These are phyloP conservation scores for Alectoris magna DNA, from an alignment of 2,797 vertebrate genomes.

Conservation along the genomic window DNA sequence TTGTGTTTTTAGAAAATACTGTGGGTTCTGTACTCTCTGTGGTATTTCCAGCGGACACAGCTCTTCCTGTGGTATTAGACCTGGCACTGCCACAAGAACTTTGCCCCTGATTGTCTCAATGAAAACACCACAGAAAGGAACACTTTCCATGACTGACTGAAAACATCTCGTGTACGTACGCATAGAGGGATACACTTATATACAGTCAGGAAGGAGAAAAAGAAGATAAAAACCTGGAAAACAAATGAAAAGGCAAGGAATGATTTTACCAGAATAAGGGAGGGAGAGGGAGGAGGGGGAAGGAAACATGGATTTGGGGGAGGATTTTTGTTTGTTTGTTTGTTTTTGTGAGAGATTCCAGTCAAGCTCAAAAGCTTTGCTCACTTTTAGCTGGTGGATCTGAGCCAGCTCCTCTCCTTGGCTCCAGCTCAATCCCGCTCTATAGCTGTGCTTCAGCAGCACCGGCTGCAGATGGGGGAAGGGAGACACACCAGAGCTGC, in stretches of 20 bases:
- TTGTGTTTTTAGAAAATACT: slow-evolving; percentile 68
- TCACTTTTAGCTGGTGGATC: slow-evolving; percentile 61
- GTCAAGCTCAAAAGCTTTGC: slow-evolving; percentile 58
- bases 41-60: slow-evolving; percentile 74
- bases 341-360: slow-evolving; percentile 60
- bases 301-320: background rate
- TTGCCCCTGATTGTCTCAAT: slow-evolving; percentile 74
- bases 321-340: slow-evolving; percentile 49
- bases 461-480: slow-evolving; percentile 14
- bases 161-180: slow-evolving; percentile 27
- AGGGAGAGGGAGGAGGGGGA: too few relatives aligned
- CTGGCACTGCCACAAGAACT: slow-evolving; percentile 75
- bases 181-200: background rate
- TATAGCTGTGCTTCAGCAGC: slow-evolving; percentile 66
- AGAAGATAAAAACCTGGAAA: slow-evolving; percentile 3
- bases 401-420: slow-evolving; percentile 62
- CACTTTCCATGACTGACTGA: slow-evolving; percentile 30
- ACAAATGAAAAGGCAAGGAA: background rate
- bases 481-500: background rate
- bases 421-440: slow-evolving; percentile 55
- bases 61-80: slow-evolving; percentile 75
- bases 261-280: background rate
- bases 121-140: slow-evolving; percentile 68
- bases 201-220: background rate
- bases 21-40: slow-evolving; percentile 56